Evolutionary conservation across 2,113 vertebrate species (phyloP), one percentile per base, ranked within the genome.

Genomic region (Lonchura striata): DNA sequence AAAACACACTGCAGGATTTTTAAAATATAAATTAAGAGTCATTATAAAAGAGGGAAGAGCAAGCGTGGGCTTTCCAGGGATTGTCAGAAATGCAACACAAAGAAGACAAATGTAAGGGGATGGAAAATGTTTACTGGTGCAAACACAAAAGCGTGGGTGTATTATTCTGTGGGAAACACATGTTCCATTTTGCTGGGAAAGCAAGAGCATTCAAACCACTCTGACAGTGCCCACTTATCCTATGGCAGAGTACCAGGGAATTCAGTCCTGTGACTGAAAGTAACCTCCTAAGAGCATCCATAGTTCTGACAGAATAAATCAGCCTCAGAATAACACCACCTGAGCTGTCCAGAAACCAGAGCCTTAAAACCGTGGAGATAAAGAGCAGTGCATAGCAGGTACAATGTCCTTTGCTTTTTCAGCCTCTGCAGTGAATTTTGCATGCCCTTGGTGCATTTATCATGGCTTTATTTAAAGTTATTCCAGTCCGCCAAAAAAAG

Each of bases 401-500:
- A 79, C 35, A 76, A 24, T 16, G 49, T 15, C 50, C 37, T 85
- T 9, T n/a, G 61, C 10, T 80, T 82, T 88, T 72, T 9, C 42
- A 91, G 91, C 8, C 15, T 77, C 39, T 54, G 28, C 21, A 42
- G 42, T 15, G 63, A 80, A 70, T 65, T 89, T 10, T 59, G 46
- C 31, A 44, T 85, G 75, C 70, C 90, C 81, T 97, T 89, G 85
- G 47, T 78, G 59, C n/a, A 82, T 33, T 54, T 83, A 76, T 28
- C 23, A 77, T 39, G 47, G 74, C 47, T 92, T 63, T 60, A 90
- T 81, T 95, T 86, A 57, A 92, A 78, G 71, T 59, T 93, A 82
- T 68, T 96, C 61, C 65, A 94, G 72, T 60, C 71, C 89, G 75
- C 70, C 77, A 92, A 89, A 95, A 93, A 68, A 77, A 88, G n/a